phyloP scores from a whole-genome alignment of 2,113 vertebrate genomes.

The Callipepla squamata region DNA sequence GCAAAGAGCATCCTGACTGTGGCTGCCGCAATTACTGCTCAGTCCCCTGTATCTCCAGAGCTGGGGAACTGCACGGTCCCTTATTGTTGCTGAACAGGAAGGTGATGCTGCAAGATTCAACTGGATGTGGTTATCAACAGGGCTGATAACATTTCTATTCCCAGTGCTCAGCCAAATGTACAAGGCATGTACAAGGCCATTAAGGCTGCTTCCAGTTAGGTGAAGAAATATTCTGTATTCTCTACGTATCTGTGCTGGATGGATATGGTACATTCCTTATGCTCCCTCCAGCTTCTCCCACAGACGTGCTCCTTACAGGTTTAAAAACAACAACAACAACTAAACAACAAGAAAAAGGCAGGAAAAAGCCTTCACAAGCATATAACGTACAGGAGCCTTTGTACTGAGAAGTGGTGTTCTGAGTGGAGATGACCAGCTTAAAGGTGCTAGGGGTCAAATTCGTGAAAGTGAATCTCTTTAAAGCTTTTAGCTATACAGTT shows the following conservation, averaged over 20 bases:
- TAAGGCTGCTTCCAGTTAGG: neutral
- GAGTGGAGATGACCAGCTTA: neutral
- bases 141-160: neutral
- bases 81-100: accelerated
- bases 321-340: neutral
- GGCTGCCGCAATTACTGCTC: neutral
- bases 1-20: neutral
- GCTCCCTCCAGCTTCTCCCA: neutral
- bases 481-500: neutral
- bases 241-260: neutral
- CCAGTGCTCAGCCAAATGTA: neutral
- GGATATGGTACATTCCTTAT: neutral
- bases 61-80: accelerated
- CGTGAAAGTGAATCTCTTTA: neutral
- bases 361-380: neutral
- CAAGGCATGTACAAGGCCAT: neutral
- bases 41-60: neutral
- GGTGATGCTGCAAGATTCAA: neutral
- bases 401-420: neutral
- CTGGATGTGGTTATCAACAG: neutral
- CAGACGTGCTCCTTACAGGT: neutral
- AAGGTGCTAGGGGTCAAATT: neutral
- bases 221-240: neutral
- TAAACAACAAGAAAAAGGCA: neutral
- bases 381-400: neutral